Conservation (phyloP, 1,140 invertebrate species). For the Thaumetopoea pityocampa region DNA sequence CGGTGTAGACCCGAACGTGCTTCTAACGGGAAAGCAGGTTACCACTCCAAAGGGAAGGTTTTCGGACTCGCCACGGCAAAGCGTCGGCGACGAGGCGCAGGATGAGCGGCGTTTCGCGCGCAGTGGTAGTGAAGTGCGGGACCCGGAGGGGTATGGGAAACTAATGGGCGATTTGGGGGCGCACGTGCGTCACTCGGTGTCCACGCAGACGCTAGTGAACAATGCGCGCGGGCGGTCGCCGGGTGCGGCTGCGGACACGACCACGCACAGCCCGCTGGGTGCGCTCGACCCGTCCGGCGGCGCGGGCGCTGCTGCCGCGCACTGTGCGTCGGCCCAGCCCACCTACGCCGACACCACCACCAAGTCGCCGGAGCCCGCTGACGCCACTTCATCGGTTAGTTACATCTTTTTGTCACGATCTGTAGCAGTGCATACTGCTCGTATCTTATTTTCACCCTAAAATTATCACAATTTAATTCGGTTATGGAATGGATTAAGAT, state of each 20-base stretch:
- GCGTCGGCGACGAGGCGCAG: conserved; percentile 24
- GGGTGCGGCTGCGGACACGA: conserved; percentile 81
- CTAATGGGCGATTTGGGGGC: conserved; percentile 32
- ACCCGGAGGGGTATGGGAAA: conserved; percentile 31
- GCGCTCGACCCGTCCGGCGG: conserved; percentile 64
- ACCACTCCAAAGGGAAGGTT: conserved; percentile 32
- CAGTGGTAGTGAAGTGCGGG: conserved; percentile 10
- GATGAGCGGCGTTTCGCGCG: conserved; percentile 3
- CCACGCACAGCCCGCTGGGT: conserved; percentile 84
- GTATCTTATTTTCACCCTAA: too few relatives aligned
- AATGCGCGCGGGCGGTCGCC: conserved; percentile 64
- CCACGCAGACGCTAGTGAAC: conserved; percentile 83
- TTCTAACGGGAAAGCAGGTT: conserved; percentile 41
- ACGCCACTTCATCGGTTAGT: conserved; percentile 67
- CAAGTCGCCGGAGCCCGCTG: conserved; percentile 63
- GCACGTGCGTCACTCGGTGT: conserved; percentile 80
- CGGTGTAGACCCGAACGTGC: conserved; percentile 69
- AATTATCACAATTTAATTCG: too few relatives aligned
- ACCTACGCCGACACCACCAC: conserved; percentile 75
- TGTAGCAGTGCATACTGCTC: too few relatives aligned
- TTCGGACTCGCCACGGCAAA: conserved; percentile 24
- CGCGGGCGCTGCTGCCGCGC: conserved; percentile 61
- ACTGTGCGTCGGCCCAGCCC: conserved; percentile 73
- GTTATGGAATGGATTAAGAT: too few relatives aligned
- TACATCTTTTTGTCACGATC: too few relatives aligned